Evolutionary conservation across 2,888 invertebrate species (phyloP).

Genomic region (Steinernema scapterisci): DNA sequence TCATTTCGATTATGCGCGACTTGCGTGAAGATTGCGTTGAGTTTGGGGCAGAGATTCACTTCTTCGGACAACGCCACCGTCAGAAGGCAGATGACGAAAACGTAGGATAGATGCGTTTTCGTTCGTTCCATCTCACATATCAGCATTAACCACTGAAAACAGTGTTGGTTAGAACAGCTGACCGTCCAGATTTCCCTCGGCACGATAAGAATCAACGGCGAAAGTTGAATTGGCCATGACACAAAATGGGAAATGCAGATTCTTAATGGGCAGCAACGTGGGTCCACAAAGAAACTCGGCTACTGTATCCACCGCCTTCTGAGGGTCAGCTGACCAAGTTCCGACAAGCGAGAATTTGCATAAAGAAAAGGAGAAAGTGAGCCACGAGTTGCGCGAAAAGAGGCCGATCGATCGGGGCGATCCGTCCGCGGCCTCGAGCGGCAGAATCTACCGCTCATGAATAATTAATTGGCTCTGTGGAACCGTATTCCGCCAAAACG

Average conservation of each 20-base stretch:
- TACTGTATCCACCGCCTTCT: neutral
- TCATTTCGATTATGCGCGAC: neutral
- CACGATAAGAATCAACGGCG: neutral
- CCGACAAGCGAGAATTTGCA: neutral
- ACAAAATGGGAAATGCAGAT: too few relatives aligned
- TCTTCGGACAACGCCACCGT: neutral
- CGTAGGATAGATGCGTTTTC: neutral
- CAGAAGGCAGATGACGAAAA: neutral
- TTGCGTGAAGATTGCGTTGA: neutral
- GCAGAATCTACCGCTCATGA: neutral
- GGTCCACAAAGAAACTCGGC: neutral
- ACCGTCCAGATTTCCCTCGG: neutral
- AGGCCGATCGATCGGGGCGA: constrained; percentile 17
- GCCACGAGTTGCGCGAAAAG: constrained; percentile 16
- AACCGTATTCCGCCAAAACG: constrained; percentile 11
- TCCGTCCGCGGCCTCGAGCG: neutral
- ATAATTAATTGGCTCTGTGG: neutral
- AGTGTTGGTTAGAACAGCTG: neutral
- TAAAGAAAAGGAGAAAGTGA: neutral
- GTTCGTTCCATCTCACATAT: constrained; percentile 15
- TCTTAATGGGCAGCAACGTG: too few relatives aligned
- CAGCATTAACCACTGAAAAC: constrained; percentile 1
- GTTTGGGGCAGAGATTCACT: neutral
- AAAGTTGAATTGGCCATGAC: neutral
- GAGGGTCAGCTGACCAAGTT: constrained; percentile 12